phyloP scores from a whole-genome alignment of 2,888 invertebrate genomes.

The Allacma fusca region DNA sequence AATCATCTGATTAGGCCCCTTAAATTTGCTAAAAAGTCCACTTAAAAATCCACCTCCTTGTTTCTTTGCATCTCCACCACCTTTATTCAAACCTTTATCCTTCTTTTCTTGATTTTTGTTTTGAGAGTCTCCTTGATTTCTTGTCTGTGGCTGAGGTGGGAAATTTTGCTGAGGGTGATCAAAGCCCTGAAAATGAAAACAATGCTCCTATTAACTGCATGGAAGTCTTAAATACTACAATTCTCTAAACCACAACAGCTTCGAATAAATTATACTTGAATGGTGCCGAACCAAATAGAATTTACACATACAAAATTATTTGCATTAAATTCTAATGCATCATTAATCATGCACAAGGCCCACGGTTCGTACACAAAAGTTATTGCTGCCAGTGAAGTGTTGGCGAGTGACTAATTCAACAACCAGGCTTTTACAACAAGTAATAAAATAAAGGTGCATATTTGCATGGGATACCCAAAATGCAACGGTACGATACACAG shows the following conservation, averaged over 20 bases:
- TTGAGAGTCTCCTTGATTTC: background rate
- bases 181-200: slow-evolving; percentile 26
- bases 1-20: slow-evolving; percentile 93
- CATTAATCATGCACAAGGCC: background rate
- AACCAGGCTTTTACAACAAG: too few relatives aligned
- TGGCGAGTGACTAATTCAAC: too few relatives aligned
- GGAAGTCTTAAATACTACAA: background rate
- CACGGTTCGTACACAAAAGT: background rate
- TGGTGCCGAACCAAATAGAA: slow-evolving; percentile 39
- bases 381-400: background rate
- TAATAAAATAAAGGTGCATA: too few relatives aligned
- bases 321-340: background rate
- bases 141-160: background rate
- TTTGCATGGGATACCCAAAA: too few relatives aligned
- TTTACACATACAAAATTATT: background rate
- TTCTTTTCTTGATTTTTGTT: slow-evolving; percentile 1
- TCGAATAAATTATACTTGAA: background rate
- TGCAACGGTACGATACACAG: too few relatives aligned
- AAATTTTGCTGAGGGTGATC: slow-evolving; percentile 14
- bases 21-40: slow-evolving; percentile 84
- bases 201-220: background rate
- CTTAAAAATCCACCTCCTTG: slow-evolving; percentile 50
- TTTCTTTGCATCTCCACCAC: slow-evolving; percentile 44
- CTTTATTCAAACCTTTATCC: slow-evolving; percentile 10
- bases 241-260: background rate